These are phyloP conservation scores for Mycteria americana DNA, from an alignment of 2,797 vertebrate genomes.

Conservation along the genomic window DNA sequence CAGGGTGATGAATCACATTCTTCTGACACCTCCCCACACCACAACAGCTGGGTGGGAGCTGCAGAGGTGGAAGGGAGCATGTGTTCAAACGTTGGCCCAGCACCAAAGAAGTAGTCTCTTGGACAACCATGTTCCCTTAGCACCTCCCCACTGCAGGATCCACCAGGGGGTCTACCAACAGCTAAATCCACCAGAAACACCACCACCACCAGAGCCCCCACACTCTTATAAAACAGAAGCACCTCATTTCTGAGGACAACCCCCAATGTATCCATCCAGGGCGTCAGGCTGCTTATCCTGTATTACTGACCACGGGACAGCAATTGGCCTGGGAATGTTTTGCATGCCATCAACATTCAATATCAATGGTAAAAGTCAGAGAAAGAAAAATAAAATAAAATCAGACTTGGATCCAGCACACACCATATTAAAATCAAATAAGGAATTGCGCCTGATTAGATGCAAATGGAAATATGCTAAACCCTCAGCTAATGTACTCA, in stretches of 20 bases:
- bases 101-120: neutral
- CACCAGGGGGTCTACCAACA: neutral
- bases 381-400: neutral
- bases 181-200: neutral
- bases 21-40: neutral
- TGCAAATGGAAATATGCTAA: neutral
- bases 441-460: neutral
- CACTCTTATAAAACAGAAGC: neutral
- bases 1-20: neutral
- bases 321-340: neutral
- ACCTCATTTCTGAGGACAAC: neutral
- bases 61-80: neutral
- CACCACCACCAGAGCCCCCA: neutral
- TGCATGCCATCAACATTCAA: neutral
- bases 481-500: neutral
- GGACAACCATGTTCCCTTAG: neutral
- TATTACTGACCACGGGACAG: neutral
- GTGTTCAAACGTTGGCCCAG: neutral
- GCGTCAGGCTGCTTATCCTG: neutral
- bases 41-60: neutral
- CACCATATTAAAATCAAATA: neutral
- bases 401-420: neutral
- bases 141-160: neutral
- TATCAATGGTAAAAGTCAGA: neutral
- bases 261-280: neutral